A percentile compares a stretch with the other conserved stretches of the same genome.
Conservation (phyloP, 2,113 vertebrate genomes). For the Typhlomys cinereus region DNA sequence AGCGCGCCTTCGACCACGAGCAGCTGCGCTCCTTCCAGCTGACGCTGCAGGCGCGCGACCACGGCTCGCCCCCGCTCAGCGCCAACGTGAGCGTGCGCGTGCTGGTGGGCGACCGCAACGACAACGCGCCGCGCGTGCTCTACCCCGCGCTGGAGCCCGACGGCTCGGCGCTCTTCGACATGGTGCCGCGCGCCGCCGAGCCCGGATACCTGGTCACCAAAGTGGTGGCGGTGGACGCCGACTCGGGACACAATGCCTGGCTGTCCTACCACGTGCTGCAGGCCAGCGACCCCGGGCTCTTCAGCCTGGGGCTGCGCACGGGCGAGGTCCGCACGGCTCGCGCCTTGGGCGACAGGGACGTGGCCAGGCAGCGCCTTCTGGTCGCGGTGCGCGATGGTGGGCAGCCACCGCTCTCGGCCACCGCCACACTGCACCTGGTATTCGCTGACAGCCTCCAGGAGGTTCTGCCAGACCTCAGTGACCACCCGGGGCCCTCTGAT, state of each 20-base stretch:
- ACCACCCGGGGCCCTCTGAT: rapidly evolving
- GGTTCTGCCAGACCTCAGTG: conserved; percentile 58
- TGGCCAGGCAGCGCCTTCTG: conserved; percentile 46
- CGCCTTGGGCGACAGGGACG: conserved; percentile 56
- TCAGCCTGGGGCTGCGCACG: conserved; percentile 48
- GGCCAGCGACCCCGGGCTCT: conserved; percentile 51
- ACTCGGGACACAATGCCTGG: conserved; percentile 56
- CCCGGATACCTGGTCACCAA: conserved; percentile 70
- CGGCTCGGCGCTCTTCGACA: conserved; percentile 51
- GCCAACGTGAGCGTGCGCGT: conserved; percentile 58
- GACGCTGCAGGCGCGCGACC: conserved; percentile 23
- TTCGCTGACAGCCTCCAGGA: conserved; percentile 82
- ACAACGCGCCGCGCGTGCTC: conserved; percentile 85
- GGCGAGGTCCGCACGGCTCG: conserved; percentile 64
- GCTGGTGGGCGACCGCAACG: conserved; percentile 81
- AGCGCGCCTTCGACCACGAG: conserved; percentile 20
- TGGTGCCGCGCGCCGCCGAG: conserved; percentile 31
- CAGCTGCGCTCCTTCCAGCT: conserved; percentile 47
- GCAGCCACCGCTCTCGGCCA: conserved; percentile 77
- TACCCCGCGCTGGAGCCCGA: conserved; percentile 75
- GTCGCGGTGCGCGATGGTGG: conserved; percentile 69
- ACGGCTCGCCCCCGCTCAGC: conserved; percentile 12
- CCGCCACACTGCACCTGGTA: conserved; percentile 74
- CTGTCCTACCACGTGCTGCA: conserved; percentile 42
- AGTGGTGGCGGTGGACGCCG: conserved; percentile 71